These are phyloP conservation scores for Paragorgia papillata DNA, from an alignment of 92 coral and sea anemone species.

Conservation along the genomic window DNA sequence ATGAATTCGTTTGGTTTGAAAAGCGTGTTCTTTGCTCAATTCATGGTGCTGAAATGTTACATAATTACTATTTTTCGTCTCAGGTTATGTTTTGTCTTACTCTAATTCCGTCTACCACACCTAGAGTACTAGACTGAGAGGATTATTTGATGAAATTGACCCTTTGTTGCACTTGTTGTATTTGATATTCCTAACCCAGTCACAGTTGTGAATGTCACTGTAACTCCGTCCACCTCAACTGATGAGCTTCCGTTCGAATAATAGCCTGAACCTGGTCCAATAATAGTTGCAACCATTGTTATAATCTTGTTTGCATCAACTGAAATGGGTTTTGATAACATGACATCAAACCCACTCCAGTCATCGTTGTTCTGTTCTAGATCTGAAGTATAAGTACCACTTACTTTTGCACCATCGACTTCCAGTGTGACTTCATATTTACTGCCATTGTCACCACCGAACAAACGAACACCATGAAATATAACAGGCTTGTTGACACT, in stretches of 20 bases:
- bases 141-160: neutral
- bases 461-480: slow-evolving; percentile 74
- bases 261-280: slow-evolving; percentile 72
- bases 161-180: neutral
- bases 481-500: slow-evolving; percentile 59
- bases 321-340: slow-evolving; percentile 53
- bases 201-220: slow-evolving; percentile 45
- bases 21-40: no score
- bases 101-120: no score
- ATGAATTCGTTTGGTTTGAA: no score
- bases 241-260: slow-evolving; percentile 57
- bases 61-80: no score
- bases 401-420: neutral
- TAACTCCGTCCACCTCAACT: slow-evolving; percentile 50
- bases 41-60: no score
- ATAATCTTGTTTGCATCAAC: slow-evolving; percentile 56
- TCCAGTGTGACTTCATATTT: slow-evolving; percentile 22
- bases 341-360: slow-evolving; percentile 65
- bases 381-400: neutral
- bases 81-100: no score
- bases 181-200: no score
- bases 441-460: slow-evolving; percentile 62
- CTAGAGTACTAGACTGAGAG: no score
- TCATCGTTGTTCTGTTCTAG: no score
- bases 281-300: slow-evolving; percentile 55